Conservation (phyloP, 2,113 vertebrate genomes). For the Catagonus wagneri region DNA sequence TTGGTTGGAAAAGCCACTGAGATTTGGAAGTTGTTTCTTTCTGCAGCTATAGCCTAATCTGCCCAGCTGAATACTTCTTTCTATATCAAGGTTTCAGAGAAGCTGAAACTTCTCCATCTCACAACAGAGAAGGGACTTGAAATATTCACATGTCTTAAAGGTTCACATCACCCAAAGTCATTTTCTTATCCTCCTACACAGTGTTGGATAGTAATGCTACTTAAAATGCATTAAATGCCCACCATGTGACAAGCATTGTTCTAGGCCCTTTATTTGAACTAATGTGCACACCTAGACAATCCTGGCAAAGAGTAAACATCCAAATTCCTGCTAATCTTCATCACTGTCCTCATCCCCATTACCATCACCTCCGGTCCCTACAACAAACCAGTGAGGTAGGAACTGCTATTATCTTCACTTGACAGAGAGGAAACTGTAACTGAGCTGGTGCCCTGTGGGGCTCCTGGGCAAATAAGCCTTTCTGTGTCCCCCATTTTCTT, state of each 20-base stretch:
- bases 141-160: background rate
- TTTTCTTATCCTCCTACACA: background rate
- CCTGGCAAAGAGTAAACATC: background rate
- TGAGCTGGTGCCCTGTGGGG: too few species aligned
- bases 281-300: background rate
- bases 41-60: background rate
- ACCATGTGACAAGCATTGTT: background rate
- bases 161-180: background rate
- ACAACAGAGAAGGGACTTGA: background rate
- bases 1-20: background rate
- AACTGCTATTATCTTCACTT: background rate
- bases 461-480: too few species aligned
- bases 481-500: too few species aligned
- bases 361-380: background rate
- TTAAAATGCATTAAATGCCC: background rate
- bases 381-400: background rate
- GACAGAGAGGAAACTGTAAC: background rate
- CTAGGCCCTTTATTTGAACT: background rate
- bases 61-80: background rate
- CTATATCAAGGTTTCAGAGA: background rate
- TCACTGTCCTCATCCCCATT: background rate
- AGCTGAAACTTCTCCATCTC: constrained; percentile 8
- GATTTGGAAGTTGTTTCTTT: constrained; percentile 25
- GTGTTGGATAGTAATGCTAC: background rate
- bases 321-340: background rate